A percentile compares a stretch with the other conserved stretches of the same genome.
Evolutionary conservation across 2,113 vertebrate genomes (phyloP).

Genomic region (Semnopithecus entellus): DNA sequence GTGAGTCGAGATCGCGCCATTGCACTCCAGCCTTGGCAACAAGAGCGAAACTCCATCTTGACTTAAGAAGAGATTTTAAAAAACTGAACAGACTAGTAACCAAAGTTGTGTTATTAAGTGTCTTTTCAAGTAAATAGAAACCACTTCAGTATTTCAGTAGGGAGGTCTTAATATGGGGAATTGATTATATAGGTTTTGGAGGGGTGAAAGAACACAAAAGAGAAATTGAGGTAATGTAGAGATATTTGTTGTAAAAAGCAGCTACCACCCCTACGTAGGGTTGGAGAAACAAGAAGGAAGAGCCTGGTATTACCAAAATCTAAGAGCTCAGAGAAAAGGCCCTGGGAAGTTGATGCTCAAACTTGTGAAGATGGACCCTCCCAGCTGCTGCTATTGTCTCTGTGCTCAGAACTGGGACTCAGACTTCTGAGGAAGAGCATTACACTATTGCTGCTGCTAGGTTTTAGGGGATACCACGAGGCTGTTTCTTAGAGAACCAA

Average conservation of each 20-base stretch:
- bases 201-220: neutral
- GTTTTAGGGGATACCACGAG: neutral
- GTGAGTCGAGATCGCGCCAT: no score
- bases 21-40: no score
- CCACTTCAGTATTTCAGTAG: neutral
- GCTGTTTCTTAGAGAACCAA: neutral
- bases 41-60: neutral
- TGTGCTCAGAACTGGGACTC: neutral
- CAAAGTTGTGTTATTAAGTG: neutral
- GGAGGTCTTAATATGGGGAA: neutral
- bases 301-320: neutral
- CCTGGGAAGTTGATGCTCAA: neutral
- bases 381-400: neutral
- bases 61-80: neutral
- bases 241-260: neutral
- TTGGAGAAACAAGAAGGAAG: neutral
- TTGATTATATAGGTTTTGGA: neutral
- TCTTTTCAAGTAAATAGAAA: constrained; percentile 11
- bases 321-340: neutral
- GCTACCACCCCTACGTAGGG: neutral
- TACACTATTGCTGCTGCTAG: neutral
- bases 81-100: neutral
- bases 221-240: neutral
- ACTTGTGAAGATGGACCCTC: neutral
- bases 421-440: neutral